Percentiles rank a stretch among this genome's conserved stretches.
Conservation (phyloP, 2,797 vertebrate species). For the Thunnus albacares region DNA sequence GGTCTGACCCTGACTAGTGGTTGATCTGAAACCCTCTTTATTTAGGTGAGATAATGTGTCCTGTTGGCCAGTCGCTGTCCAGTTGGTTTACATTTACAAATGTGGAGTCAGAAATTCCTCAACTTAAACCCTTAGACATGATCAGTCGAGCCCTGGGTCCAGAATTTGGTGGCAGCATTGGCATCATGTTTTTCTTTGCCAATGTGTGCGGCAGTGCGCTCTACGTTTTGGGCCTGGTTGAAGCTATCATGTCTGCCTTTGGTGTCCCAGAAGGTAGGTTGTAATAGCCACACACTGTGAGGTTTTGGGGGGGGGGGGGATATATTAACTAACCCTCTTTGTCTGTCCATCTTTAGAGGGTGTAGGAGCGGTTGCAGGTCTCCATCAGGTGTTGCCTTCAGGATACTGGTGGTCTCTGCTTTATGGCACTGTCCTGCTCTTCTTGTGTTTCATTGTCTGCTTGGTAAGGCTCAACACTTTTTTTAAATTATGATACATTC, state of each 20-base stretch:
- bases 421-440: constrained; percentile 85
- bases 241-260: constrained; percentile 85
- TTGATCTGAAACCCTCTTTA: background rate
- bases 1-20: background rate
- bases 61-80: background rate
- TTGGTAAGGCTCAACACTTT: constrained; percentile 72
- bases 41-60: background rate
- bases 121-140: constrained; percentile 82
- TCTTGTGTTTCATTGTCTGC: constrained; percentile 88
- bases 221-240: constrained; percentile 89
- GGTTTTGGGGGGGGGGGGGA: background rate
- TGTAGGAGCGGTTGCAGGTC: constrained; percentile 10
- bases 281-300: background rate
- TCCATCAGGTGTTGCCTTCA: constrained; percentile 80
- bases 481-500: background rate
- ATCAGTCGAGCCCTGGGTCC: constrained; percentile 90
- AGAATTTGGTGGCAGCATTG: constrained; percentile 91
- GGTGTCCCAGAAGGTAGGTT: constrained; percentile 75
- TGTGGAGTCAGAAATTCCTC: constrained; percentile 17
- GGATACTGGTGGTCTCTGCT: constrained; percentile 89
- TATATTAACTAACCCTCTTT: background rate
- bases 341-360: constrained; percentile 37
- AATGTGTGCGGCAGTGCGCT: constrained; percentile 89
- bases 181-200: constrained; percentile 91
- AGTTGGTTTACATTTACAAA: background rate